phyloP scores from a whole-genome alignment of 1,140 invertebrate genomes.

The Aphis craccivora region DNA sequence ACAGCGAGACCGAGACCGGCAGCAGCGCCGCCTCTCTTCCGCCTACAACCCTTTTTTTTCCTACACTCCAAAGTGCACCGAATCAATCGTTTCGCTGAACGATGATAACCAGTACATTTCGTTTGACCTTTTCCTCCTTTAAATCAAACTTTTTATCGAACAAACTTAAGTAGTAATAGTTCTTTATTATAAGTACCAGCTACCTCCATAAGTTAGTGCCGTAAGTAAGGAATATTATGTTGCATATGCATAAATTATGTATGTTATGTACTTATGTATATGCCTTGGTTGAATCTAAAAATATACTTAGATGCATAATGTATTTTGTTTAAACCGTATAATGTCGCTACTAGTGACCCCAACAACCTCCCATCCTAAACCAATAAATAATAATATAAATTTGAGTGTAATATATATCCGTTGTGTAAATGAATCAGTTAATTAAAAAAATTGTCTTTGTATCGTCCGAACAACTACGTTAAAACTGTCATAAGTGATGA shows the following conservation, averaged over 20 bases:
- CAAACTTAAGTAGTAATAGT: not conserved
- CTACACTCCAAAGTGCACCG: not conserved
- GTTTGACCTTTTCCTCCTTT: not conserved
- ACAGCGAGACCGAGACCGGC: slow-evolving; percentile 12
- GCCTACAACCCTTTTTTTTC: slow-evolving; percentile 39
- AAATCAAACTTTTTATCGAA: not conserved
- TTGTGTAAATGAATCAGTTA: not conserved
- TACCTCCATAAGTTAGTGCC: not conserved
- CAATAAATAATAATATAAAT: too few species aligned
- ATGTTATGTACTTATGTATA: not conserved
- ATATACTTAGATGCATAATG: not conserved
- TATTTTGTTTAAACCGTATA: not conserved
- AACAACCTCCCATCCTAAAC: too few species aligned
- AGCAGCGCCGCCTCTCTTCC: slow-evolving; percentile 15
- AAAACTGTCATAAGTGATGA: not conserved
- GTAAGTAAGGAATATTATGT: not conserved
- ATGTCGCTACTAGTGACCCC: too few species aligned
- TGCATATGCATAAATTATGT: not conserved
- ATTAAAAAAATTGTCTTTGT: not conserved
- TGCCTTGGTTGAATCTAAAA: not conserved
- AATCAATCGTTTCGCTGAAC: slow-evolving; percentile 7
- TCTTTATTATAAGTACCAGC: not conserved
- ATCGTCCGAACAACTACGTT: not conserved
- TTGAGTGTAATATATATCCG: not conserved
- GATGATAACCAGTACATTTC: not conserved